These are phyloP conservation scores for Eriocheir sinensis DNA, from an alignment of 1,140 invertebrate genomes.

Conservation along the genomic window DNA sequence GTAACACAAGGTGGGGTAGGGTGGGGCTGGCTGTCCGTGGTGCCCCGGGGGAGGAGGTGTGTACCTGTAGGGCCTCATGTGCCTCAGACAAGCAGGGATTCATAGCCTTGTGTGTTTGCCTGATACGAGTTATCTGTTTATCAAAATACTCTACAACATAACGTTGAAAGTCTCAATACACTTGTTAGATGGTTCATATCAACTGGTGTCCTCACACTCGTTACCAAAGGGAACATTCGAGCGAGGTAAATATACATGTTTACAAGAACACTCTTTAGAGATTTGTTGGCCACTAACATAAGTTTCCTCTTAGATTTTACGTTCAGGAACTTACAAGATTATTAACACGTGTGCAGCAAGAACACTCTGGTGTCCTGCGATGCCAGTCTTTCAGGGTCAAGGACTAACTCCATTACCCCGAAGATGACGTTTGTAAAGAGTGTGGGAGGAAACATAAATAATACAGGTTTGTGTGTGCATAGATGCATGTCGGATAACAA, in stretches of 20 bases:
- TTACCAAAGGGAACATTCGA: conserved; percentile 5
- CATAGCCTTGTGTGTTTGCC: not conserved
- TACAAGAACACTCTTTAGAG: not conserved
- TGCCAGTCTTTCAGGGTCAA: too few relatives aligned
- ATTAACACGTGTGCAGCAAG: not conserved
- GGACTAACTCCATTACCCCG: too few relatives aligned
- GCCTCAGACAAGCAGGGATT: not conserved
- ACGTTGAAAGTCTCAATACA: not conserved
- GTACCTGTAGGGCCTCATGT: not conserved
- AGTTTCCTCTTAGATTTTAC: not conserved
- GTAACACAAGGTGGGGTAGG: conserved; percentile 6
- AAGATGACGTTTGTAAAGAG: too few relatives aligned
- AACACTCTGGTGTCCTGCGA: not conserved
- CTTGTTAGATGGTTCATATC: not conserved
- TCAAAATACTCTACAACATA: conserved; percentile 6
- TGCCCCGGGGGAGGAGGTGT: too few relatives aligned
- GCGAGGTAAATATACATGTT: not conserved
- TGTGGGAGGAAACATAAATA: not conserved
- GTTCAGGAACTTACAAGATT: not conserved
- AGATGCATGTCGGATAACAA: not conserved
- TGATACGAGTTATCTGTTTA: not conserved
- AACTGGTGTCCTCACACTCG: not conserved
- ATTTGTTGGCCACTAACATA: not conserved
- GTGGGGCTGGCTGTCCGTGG: not conserved
- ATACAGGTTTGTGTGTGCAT: not conserved